Conservation (phyloP, 2,797 vertebrate species). For the Mionectes olivaceus region DNA sequence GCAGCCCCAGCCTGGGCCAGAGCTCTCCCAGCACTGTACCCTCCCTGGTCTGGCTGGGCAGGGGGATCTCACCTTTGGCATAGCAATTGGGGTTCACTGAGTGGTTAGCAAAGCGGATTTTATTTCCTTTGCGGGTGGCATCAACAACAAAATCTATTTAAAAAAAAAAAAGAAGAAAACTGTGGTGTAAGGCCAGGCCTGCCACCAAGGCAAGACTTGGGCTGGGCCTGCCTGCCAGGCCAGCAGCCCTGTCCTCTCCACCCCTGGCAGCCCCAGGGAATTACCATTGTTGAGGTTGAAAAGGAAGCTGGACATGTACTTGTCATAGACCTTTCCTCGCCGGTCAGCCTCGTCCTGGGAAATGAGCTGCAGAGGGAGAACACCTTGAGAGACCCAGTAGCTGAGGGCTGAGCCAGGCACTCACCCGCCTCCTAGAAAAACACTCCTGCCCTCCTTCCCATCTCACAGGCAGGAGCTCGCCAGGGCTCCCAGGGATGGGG, state of each 20-base stretch:
- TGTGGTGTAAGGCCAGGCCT: neutral
- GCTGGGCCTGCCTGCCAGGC: neutral
- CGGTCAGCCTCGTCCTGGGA: slow-evolving; percentile 98
- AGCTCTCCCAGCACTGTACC: neutral
- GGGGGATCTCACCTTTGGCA: slow-evolving; percentile 89
- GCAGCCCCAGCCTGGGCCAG: neutral
- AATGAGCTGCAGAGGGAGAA: slow-evolving; percentile 85
- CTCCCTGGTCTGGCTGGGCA: neutral
- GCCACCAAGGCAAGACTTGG: rapidly evolving
- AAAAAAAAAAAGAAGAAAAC: neutral
- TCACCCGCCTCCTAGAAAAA: neutral
- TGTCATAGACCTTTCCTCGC: slow-evolving; percentile 97
- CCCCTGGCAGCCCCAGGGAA: neutral
- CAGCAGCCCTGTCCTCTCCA: neutral
- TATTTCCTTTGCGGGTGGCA: slow-evolving; percentile 98
- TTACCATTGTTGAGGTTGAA: slow-evolving; percentile 99
- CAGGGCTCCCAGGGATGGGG: neutral
- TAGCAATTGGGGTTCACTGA: slow-evolving; percentile 99
- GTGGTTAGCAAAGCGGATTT: slow-evolving; percentile 99
- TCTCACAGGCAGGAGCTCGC: neutral
- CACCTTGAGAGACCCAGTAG: neutral
- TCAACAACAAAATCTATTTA: slow-evolving; percentile 95
- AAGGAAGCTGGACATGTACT: slow-evolving; percentile 99
- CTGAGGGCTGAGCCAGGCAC: neutral
- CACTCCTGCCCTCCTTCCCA: neutral